Evolutionary conservation across 1,140 invertebrate species (phyloP).

Genomic region (Ganaspis sp.): DNA sequence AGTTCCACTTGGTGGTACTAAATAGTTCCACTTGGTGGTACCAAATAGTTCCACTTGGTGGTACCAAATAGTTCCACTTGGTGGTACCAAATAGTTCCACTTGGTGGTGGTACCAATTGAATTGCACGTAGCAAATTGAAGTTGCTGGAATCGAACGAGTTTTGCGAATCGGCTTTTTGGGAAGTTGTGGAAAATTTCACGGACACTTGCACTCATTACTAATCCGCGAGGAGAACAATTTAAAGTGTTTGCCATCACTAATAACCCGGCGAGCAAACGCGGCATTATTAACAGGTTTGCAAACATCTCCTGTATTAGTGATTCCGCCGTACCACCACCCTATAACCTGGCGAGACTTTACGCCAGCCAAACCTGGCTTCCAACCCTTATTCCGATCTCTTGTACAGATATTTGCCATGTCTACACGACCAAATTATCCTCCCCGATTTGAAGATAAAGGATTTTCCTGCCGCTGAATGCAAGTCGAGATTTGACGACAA

Average conservation of each 20-base stretch:
- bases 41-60: too few species aligned
- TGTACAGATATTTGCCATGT: conserved; percentile 72
- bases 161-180: background rate
- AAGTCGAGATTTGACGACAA: conserved; percentile 6
- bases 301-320: conserved; percentile 72
- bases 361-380: conserved; percentile 32
- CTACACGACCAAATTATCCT: conserved; percentile 69
- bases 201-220: conserved; percentile 58
- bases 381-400: conserved; percentile 69
- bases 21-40: too few species aligned
- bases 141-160: too few species aligned
- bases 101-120: too few species aligned
- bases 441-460: conserved; percentile 68
- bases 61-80: too few species aligned
- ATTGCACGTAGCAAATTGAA: too few species aligned
- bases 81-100: too few species aligned
- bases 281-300: conserved; percentile 73
- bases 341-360: conserved; percentile 66
- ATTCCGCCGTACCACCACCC: conserved; percentile 55
- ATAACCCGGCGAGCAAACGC: conserved; percentile 71
- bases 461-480: conserved; percentile 53
- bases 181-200: conserved; percentile 43
- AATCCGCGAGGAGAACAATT: conserved; percentile 68
- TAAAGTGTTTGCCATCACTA: conserved; percentile 71
- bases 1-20: too few species aligned